Conservation (phyloP, 2,113 vertebrate genomes). For the Nibea albiflora region DNA sequence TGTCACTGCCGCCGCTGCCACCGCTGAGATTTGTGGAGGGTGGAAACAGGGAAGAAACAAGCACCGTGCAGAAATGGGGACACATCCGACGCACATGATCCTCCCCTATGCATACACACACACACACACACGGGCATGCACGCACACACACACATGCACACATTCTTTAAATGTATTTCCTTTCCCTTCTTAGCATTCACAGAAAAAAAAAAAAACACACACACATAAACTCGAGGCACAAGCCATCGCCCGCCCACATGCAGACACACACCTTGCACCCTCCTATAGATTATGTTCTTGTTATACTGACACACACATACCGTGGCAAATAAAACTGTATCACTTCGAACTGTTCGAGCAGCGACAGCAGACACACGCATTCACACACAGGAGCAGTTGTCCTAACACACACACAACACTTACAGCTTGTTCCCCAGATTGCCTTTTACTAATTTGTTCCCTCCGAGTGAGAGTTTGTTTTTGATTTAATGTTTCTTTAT, state of each 20-base stretch:
- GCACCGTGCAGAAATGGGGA: conserved; percentile 63
- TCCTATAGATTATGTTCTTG: conserved; percentile 80
- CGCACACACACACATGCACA: conserved; percentile 6
- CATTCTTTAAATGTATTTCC: conserved; percentile 53
- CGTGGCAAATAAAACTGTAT: conserved; percentile 68
- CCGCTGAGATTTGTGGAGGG: conserved; percentile 75
- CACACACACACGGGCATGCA: conserved; percentile 26
- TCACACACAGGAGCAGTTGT: conserved; percentile 70
- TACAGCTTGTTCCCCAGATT: conserved; percentile 78
- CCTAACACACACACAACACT: conserved; percentile 68
- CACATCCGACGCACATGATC: conserved; percentile 52
- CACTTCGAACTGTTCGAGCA: conserved; percentile 69
- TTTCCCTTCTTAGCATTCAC: conserved; percentile 58
- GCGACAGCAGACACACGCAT: conserved; percentile 68
- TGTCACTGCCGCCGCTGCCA: conserved; percentile 76
- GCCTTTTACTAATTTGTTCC: conserved; percentile 76
- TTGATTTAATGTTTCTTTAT: conserved; percentile 67
- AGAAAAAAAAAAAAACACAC: conserved; percentile 20
- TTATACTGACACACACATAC: conserved; percentile 71
- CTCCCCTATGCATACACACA: conserved; percentile 21
- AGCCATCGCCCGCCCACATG: conserved; percentile 70
- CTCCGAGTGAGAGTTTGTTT: conserved; percentile 69
- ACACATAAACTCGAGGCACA: conserved; percentile 69
- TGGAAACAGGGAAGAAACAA: conserved; percentile 52
- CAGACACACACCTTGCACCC: conserved; percentile 79